Evolutionary conservation across 1,140 invertebrate species (phyloP).

Genomic region (Bombus consobrinus): DNA sequence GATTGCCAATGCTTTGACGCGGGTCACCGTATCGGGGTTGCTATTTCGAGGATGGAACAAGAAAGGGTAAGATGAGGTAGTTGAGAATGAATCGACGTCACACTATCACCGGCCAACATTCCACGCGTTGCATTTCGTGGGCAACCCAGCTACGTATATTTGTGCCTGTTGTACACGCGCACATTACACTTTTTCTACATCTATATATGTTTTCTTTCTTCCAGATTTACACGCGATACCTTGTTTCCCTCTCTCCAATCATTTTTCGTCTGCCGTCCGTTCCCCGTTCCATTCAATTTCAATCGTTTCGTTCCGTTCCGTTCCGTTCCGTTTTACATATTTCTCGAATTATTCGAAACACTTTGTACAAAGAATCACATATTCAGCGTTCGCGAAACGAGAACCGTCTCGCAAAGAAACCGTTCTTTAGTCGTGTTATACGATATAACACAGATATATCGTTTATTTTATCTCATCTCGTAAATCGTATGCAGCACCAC

Average conservation of each 20-base stretch:
- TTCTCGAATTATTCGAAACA: background rate
- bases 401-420: too few species aligned
- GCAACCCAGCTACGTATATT: background rate
- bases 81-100: slow-evolving; percentile 24
- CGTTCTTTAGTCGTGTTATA: background rate
- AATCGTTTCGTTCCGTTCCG: background rate
- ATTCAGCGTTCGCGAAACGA: background rate
- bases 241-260: background rate
- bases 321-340: background rate
- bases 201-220: too few species aligned
- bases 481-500: background rate
- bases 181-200: background rate
- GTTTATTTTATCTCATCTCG: background rate
- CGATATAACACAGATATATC: background rate
- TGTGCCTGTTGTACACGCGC: background rate
- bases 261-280: background rate
- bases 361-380: background rate
- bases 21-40: slow-evolving; percentile 69
- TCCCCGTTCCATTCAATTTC: background rate
- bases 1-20: slow-evolving; percentile 68
- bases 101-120: slow-evolving; percentile 33
- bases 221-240: background rate
- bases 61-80: background rate
- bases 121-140: slow-evolving; percentile 11
- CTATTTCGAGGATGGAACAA: slow-evolving; percentile 67